These are phyloP conservation scores for Platichthys stellatus DNA, from an alignment of 2,113 vertebrate genomes.

Conservation along the genomic window DNA sequence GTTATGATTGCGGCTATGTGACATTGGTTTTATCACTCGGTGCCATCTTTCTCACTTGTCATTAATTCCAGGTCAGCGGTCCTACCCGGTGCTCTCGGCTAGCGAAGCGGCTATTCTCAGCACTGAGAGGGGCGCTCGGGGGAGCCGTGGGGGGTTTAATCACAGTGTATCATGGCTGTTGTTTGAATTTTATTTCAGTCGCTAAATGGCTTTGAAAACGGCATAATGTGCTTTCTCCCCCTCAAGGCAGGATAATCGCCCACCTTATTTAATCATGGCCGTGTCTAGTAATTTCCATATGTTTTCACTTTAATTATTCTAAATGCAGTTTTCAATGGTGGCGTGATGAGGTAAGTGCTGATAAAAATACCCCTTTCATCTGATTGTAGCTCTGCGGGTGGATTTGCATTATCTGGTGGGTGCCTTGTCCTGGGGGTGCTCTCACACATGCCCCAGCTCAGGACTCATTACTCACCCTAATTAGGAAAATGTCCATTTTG, in stretches of 20 bases:
- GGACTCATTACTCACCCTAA: constrained; percentile 83
- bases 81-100: constrained; percentile 57
- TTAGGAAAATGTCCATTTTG: constrained; percentile 79
- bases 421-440: constrained; percentile 73
- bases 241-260: constrained; percentile 77
- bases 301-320: constrained; percentile 80
- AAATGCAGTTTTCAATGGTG: constrained; percentile 66
- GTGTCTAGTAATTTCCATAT: constrained; percentile 81
- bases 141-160: constrained; percentile 71
- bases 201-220: constrained; percentile 83
- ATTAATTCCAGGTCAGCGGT: constrained; percentile 80
- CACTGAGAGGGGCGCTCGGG: constrained; percentile 46
- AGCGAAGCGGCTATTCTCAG: constrained; percentile 47
- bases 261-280: constrained; percentile 83
- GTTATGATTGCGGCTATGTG: constrained; percentile 67
- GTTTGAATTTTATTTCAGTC: constrained; percentile 76
- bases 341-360: constrained; percentile 77
- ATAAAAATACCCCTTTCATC: constrained; percentile 77
- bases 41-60: constrained; percentile 72
- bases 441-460: constrained; percentile 73
- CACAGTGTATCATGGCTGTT: constrained; percentile 80
- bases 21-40: constrained; percentile 74
- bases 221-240: constrained; percentile 79
- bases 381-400: constrained; percentile 76
- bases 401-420: constrained; percentile 76